Percentiles rank a stretch among this genome's conserved stretches.
Conservation (phyloP, 2,113 vertebrate species). For the Lepisosteus osseus region DNA sequence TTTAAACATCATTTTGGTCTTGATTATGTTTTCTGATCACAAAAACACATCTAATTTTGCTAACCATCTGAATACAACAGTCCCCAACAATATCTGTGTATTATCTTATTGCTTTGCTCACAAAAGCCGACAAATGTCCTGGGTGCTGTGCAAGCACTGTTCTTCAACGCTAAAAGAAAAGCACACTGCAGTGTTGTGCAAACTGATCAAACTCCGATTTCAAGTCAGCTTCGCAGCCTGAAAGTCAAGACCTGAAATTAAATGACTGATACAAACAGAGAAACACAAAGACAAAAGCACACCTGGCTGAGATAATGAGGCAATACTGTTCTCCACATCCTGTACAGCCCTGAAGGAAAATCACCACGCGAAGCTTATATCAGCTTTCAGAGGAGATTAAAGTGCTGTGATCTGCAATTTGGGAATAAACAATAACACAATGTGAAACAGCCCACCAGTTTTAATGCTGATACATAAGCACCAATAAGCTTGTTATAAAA, state of each 20-base stretch:
- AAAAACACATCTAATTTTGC: too few species aligned
- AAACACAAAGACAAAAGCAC: background rate
- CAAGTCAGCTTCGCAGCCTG: background rate
- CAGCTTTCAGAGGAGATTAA: too few species aligned
- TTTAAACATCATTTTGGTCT: too few species aligned
- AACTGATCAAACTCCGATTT: background rate
- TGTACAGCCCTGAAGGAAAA: conserved; percentile 20
- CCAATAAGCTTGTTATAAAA: background rate
- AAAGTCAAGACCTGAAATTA: background rate
- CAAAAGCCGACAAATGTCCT: background rate
- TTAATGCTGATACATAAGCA: conserved; percentile 7
- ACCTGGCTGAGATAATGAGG: background rate
- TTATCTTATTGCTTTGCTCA: background rate
- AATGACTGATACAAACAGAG: background rate
- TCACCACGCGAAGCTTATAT: background rate
- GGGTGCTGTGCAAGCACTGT: background rate
- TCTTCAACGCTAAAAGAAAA: background rate
- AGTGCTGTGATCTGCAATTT: too few species aligned
- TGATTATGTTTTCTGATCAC: too few species aligned
- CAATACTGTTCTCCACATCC: conserved; percentile 14
- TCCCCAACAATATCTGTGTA: background rate
- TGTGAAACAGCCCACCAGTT: background rate
- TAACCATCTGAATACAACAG: too few species aligned
- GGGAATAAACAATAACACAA: background rate
- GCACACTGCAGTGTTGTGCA: background rate